Evolutionary conservation across 1,140 invertebrate species (phyloP), one percentile per base, ranked within the genome.

Genomic region (Calephelis nemesis): DNA sequence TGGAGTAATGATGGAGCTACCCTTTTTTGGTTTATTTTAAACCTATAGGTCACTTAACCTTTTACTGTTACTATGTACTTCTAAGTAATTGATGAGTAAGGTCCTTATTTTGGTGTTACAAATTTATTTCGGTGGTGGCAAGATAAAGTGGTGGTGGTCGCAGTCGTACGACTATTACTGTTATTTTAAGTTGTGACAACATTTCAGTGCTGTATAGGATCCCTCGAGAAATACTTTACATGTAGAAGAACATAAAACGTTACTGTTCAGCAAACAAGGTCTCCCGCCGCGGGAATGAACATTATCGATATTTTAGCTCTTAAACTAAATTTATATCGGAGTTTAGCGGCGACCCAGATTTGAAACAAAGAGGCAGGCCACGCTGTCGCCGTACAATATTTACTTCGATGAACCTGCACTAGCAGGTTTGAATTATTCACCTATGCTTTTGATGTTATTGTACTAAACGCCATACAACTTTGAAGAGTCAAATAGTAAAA

Each of bases 291-390:
- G 58, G 58, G 58, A 60, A 39, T 2, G 58, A 60, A 42, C 58
- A 60, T 60, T 60, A 60, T 60, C 58, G 58, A 60, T 60, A 60
- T 39, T 60, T 39, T 60, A 60, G 58, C 58, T 60, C 58, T 60
- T 60, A 60, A 60, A 60, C 58, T 60, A 60, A 60, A 60, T 60
- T 60, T 60, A 60, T 60, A 39, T 42, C 58, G 12, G 30, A 60
- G 58, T 60, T 60, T 60, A 60, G 58, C 58, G 39, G 58, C 12
- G 39, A 60, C 58, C 58, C 40, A 60, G 58, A 60, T 60, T 42
- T 60, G 58, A 60, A 60, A 60, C 58, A 60, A 60, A 40, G 39
- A 42, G 11, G 19, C 12, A n/a, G 8, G 39, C 58, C 39, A 13
- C 58, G 40, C 39, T 60, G 58, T 60, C n/a, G 39, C 40, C 39